Base-by-base conservation (phyloP, 2,888 invertebrate species). In the Hydroisotoma schaefferi region DNA sequence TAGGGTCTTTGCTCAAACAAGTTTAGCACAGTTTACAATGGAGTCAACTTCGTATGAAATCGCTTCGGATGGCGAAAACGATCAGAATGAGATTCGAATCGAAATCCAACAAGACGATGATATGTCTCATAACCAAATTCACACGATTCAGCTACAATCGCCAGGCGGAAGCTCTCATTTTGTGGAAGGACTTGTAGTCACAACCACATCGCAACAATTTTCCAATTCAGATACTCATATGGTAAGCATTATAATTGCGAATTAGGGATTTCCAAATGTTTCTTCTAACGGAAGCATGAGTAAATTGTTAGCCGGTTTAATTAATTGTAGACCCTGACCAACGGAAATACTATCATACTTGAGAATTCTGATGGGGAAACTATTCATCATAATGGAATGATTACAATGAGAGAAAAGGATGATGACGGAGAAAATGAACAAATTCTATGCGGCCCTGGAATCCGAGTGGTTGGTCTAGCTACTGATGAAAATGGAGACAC, bases 121-220 rank as follows among this genome's bases (percentile, higher is more conserved):
- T 1, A 23, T 23, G 2, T 29, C 57, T 1, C 60, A 63, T 25
- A 56, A 57, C 2, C 57, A 57, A 2, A 66, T 61, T 4, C 63
- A 63, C 27, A 66, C 66, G 2, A 66, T 66, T 18, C 60, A 61
- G 46, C 51, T 66, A 12, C 66, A 66, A 53, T 63, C 63, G 3
- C 63, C 63, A 0, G 59, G 59, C 20, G 64, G 60, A 2, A 63
- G 57, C 22, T 49, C 67, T 10, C 67, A 67, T 44, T 55, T 65
- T 38, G 63, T 67, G 15, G 67, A 67, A 27, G 65, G 64, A 5
- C 52, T 67, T 12, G 62, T 67, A 20, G 61, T 63, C 20, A 60
- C 63, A 26, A 59, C 48, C n/a, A 18, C 55, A 5, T 46, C 55
- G 18, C 44, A 43, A 22, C 44, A 55, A 23, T 28, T 46, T 46